Base-by-base conservation (phyloP, 1,140 invertebrate genomes). In the Drosophila orosa region DNA sequence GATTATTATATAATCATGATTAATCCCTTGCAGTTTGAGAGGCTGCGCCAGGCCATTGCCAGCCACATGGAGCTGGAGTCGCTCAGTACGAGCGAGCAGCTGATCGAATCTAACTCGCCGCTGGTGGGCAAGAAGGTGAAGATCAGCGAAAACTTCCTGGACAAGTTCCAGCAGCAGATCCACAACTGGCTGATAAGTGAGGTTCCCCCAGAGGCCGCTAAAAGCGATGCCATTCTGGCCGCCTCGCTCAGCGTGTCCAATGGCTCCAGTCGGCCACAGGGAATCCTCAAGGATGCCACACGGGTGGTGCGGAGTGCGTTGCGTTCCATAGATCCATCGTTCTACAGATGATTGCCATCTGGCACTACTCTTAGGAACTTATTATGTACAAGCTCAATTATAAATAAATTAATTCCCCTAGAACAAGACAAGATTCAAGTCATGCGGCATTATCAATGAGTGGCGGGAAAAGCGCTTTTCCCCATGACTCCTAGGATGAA, bases 141-240 rank as follows among this genome's bases (percentile, higher is more conserved):
- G 19, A 80, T 61, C 6, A 76, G 22, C 8, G 86, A 91, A 56
- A 33, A 48, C 4, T 91, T 91, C 31, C 19, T 74, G 9, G 83
- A 91, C 7, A 91, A 86, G 45, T 91, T 89, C 42, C 76, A 77
- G 50, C 54, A 59, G 17, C 71, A 86, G 25, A 91, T 90, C 10
- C 73, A 91, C 56, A 62, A 75, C 8, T 91, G 90, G 90, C 57
- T 91, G 9, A 37, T 79, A 3, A 62, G 50, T 5, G 84, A 89
- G 35, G 66, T 78, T 4, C 76, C 59, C 0, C 56, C 45, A 7
- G 3, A 40, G 13, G n/a, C 52, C 1, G 55, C 22, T 1, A 67
- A 56, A 29, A 65, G 44, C 6, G 67, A 66, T 17, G 29, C n/a
- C 4, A 9, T 74, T 3, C 61, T 69, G 69, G 74, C 84, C 5